Percentiles rank a stretch among this genome's conserved stretches.
phyloP scores from a whole-genome alignment of 2,888 invertebrate species.

The Griposia aprilina region DNA sequence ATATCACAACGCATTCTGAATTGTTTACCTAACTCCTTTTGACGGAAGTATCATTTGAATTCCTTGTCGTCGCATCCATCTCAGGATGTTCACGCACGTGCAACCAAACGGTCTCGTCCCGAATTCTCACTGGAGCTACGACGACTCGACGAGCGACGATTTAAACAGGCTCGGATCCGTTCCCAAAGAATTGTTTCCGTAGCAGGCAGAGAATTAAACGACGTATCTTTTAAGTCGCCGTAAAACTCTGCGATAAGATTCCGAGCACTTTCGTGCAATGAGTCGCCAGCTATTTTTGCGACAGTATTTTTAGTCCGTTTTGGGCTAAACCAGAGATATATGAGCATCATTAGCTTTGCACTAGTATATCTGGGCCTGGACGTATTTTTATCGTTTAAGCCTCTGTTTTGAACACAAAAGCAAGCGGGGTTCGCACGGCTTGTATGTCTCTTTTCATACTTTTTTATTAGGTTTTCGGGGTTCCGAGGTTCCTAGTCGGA shows the following conservation, averaged over 20 bases:
- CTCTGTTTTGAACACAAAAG: constrained; percentile 60
- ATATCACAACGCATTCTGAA: constrained; percentile 33
- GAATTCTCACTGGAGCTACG: constrained; percentile 41
- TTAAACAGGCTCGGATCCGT: constrained; percentile 47
- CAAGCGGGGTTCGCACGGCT: constrained; percentile 38
- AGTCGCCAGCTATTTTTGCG: constrained; percentile 52
- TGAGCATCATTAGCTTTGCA: constrained; percentile 59
- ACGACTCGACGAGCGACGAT: constrained; percentile 48
- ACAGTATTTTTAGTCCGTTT: constrained; percentile 62
- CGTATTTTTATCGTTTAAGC: constrained; percentile 60
- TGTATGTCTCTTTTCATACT: constrained; percentile 63
- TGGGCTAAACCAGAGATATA: constrained; percentile 59
- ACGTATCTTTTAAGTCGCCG: constrained; percentile 61
- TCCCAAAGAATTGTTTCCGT: constrained; percentile 63
- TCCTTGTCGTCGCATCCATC: constrained; percentile 57
- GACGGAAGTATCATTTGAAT: constrained; percentile 47
- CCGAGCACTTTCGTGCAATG: constrained; percentile 56
- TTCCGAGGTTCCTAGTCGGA: constrained; percentile 54
- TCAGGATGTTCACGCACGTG: constrained; percentile 60
- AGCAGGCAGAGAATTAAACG: constrained; percentile 63
- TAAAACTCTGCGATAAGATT: constrained; percentile 65
- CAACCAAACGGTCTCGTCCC: constrained; percentile 47
- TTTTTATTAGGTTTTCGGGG: constrained; percentile 63
- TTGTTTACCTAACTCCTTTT: constrained; percentile 45
- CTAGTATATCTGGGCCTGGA: constrained; percentile 46